Percentiles rank a stretch among this genome's conserved stretches.
These are phyloP conservation scores for Drosophila phalerata DNA, from an alignment of 2,888 invertebrate species.

Conservation along the genomic window DNA sequence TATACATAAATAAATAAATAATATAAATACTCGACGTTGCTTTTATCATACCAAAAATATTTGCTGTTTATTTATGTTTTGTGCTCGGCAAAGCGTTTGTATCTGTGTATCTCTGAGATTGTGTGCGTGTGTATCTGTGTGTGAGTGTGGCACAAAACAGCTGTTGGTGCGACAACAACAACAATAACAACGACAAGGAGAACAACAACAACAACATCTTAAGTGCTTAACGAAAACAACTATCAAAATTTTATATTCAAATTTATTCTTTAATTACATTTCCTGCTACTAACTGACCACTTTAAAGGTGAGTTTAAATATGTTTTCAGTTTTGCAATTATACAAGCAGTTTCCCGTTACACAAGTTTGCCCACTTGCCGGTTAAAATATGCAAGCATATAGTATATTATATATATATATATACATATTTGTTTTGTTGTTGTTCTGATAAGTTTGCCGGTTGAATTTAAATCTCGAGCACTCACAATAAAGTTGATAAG, in stretches of 20 bases:
- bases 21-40: slow-evolving; percentile 29
- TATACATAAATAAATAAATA: slow-evolving; percentile 27
- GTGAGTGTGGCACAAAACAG: slow-evolving; percentile 59
- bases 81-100: slow-evolving; percentile 27
- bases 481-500: slow-evolving; percentile 41
- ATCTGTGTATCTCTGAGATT: slow-evolving; percentile 14
- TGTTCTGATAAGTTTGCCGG: slow-evolving; percentile 46
- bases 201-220: slow-evolving; percentile 18
- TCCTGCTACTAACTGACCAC: slow-evolving; percentile 11
- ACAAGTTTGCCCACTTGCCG: not conserved
- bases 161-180: slow-evolving; percentile 63
- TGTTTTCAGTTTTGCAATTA: slow-evolving; percentile 8
- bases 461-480: slow-evolving; percentile 21
- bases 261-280: slow-evolving; percentile 8
- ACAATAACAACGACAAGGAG: slow-evolving; percentile 25
- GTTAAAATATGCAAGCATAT: slow-evolving; percentile 11
- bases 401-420: not conserved
- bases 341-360: not conserved
- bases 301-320: slow-evolving; percentile 43
- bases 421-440: not conserved
- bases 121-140: slow-evolving; percentile 7
- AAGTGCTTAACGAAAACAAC: slow-evolving; percentile 31
- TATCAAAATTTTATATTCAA: not conserved
- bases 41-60: slow-evolving; percentile 43
- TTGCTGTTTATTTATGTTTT: slow-evolving; percentile 71